Base-by-base conservation (phyloP, 2,113 vertebrate species). In the Lasiurus borealis region DNA sequence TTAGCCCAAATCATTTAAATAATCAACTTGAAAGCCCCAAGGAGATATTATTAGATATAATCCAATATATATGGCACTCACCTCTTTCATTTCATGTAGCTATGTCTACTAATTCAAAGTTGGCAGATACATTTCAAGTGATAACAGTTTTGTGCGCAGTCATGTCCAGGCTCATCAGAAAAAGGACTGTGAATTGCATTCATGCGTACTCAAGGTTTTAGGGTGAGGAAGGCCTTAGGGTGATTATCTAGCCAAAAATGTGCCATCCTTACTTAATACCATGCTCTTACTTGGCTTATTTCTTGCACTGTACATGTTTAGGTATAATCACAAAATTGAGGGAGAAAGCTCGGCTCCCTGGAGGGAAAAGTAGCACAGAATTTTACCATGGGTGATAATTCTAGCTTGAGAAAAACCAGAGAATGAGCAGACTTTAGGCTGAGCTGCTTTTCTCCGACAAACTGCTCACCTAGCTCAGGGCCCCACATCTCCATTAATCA, bases 1-100 rank as follows among this genome's bases (percentile, higher is more conserved):
- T 96, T 40, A 71, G n/a, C 7, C 13, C 31, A 84, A 86, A 83
- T 75, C 23, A 75, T 57, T 83, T 66, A 69, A 85, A 85, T 69
- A 50, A 95, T 72, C 36, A 83, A 76, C 66, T 86, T 25, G 57
- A 86, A 88, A 29, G 0, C 13, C 14, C 9, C 75, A 29, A 76
- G 84, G 40, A 87, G 44, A 50, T 54, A 46, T 66, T 21, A 76
- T 13, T 46, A 94, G 12, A 3, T 3, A 29, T 62, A 90, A 68
- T 18, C 27, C 76, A 84, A 50, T 52, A 66, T 80, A 54, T 29
- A 46, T 31, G 15, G 3, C 2, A n/a, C 27, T 91, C 85, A 77
- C 11, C 19, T 50, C 21, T 77, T 93, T 46, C 10, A 59, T 21
- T 93, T 12, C 36, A 40, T 21, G 7, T 92, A 78, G 29, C 44